Evolutionary conservation across 2,797 vertebrate species (phyloP).

Genomic region (Siniperca obscura): DNA sequence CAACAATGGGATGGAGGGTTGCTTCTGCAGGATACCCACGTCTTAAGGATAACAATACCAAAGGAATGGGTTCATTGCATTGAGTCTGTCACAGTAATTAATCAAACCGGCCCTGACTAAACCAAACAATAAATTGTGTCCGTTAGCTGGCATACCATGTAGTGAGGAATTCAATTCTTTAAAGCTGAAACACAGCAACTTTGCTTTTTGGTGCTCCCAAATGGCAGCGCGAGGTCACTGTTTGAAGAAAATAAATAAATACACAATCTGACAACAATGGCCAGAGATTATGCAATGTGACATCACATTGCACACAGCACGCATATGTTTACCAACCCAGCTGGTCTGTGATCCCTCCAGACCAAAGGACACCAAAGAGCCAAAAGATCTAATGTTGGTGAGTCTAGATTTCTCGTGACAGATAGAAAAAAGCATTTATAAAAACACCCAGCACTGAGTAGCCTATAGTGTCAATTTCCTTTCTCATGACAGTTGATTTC

Average conservation of each 20-base stretch:
- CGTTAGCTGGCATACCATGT: neutral
- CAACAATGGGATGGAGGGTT: constrained; percentile 30
- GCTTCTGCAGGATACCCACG: constrained; percentile 32
- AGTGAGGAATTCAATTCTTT: constrained; percentile 4
- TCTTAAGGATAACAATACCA: constrained; percentile 29
- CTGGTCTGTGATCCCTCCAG: neutral
- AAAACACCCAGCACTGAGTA: neutral
- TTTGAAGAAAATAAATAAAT: neutral
- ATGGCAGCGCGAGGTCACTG: neutral
- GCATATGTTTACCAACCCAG: neutral
- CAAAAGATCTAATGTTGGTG: neutral
- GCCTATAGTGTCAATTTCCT: constrained; percentile 8
- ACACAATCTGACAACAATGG: neutral
- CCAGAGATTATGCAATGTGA: constrained; percentile 4
- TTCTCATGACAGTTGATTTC: constrained; percentile 27
- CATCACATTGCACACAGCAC: neutral
- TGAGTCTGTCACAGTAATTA: constrained; percentile 59
- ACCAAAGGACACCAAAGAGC: constrained; percentile 8
- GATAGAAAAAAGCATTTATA: neutral
- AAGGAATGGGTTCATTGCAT: constrained; percentile 46
- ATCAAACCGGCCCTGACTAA: constrained; percentile 43
- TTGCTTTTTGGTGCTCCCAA: neutral
- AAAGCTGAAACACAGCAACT: neutral
- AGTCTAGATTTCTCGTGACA: constrained; percentile 13
- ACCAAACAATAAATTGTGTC: constrained; percentile 38